A percentile compares a stretch with the other conserved stretches of the same genome.
Conservation (phyloP, 2,888 invertebrate genomes). For the Caenorhabditis sp. region DNA sequence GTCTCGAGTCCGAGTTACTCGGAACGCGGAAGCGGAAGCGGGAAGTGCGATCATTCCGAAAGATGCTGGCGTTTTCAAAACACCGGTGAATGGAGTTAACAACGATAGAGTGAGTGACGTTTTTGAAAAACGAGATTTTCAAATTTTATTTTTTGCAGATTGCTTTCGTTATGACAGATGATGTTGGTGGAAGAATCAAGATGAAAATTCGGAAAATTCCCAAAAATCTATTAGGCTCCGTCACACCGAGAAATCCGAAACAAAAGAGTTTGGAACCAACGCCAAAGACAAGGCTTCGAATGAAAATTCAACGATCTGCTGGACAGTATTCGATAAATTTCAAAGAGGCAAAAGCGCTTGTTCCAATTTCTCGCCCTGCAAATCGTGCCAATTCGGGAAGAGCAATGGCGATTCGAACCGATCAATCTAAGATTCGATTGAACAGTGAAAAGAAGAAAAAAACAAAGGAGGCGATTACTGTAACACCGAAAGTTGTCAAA, state of each 20-base stretch:
- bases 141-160: slow-evolving; percentile 15
- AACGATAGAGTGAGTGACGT: not conserved
- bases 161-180: slow-evolving; percentile 10
- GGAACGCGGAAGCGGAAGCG: too few species aligned
- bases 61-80: not conserved
- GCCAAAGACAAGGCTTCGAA: not conserved
- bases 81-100: not conserved
- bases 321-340: not conserved
- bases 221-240: not conserved
- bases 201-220: not conserved
- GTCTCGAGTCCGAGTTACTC: too few species aligned
- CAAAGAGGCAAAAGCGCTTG: not conserved
- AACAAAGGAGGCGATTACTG: not conserved
- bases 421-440: not conserved
- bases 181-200: slow-evolving; percentile 17
- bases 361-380: not conserved
- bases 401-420: not conserved
- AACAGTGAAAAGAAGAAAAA: slow-evolving; percentile 1
- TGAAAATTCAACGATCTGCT: slow-evolving; percentile 1
- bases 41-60: not conserved
- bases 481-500: slow-evolving; percentile 4
- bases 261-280: not conserved
- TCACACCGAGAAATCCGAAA: not conserved
- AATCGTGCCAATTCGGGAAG: not conserved
- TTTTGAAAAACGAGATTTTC: too few species aligned